Conservation (phyloP, 2,888 invertebrate genomes). For the Cylindroiulus punctatus region DNA sequence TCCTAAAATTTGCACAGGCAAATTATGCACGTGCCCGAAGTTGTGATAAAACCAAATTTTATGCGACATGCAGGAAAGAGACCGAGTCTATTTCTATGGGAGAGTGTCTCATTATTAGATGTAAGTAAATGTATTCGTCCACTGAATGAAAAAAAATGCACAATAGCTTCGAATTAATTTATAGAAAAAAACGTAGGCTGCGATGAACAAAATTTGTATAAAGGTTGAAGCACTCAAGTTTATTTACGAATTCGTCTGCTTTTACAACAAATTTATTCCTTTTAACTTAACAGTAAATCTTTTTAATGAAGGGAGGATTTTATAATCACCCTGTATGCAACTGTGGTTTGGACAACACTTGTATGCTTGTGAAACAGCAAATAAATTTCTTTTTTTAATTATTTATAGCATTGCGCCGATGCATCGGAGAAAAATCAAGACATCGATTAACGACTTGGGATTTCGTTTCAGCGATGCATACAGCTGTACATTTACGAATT, state of each 20-base stretch:
- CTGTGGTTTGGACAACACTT: too few relatives aligned
- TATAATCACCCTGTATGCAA: too few relatives aligned
- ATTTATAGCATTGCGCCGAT: neutral
- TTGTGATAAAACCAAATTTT: neutral
- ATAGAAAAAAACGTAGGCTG: too few relatives aligned
- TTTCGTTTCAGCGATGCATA: neutral
- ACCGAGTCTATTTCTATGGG: slow-evolving; percentile 43
- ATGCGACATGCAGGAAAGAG: neutral
- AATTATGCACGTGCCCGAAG: neutral
- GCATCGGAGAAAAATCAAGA: neutral
- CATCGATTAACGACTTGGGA: slow-evolving; percentile 19
- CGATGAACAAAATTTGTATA: too few relatives aligned
- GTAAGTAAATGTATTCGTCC: slow-evolving; percentile 41
- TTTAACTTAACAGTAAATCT: too few relatives aligned
- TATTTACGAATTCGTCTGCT: too few relatives aligned
- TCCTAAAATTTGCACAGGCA: neutral
- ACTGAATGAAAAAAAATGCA: too few relatives aligned
- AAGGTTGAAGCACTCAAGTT: too few relatives aligned
- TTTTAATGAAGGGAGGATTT: too few relatives aligned
- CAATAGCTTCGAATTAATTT: too few relatives aligned
- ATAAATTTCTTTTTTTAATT: neutral
- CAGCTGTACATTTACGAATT: neutral
- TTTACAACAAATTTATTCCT: too few relatives aligned
- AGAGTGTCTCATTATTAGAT: slow-evolving; percentile 50
- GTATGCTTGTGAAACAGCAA: neutral